Base-by-base conservation (phyloP, 2,113 vertebrate species). In the Tragelaphus buxtoni region DNA sequence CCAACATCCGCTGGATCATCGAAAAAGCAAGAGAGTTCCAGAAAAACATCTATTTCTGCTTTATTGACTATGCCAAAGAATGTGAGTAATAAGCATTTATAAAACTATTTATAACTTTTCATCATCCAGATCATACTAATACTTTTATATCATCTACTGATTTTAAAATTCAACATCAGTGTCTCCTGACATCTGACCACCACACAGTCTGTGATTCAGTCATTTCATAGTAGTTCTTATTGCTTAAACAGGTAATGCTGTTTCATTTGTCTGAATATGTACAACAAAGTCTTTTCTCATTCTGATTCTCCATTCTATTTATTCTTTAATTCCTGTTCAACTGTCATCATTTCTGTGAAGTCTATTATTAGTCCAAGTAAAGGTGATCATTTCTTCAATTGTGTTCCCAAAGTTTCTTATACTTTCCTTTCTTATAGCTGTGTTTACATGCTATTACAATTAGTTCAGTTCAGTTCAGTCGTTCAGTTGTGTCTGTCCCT, bases 401-500 rank as follows among this genome's bases (percentile, higher is more conserved):
- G 11, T 20, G 49, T 53, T 77, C 16, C 17, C 17, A 8, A n/a
- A 74, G 18, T 56, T 87, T 49, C 26, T 35, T 42, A 14, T 8
- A 18, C 8, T 79, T 84, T 30, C 13, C 9, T 77, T 17, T 74
- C 13, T 94, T 13, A 51, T 6, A 87, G 14, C 53, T 69, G 77
- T 69, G 65, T 77, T 56, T 9, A 28, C 8, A 16, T 30, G 30
- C 2, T 56, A 35, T 65, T 88, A 26, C 20, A 56, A 49, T 35
- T 16, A 49, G 12, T 56, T 69, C 9, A 69, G 18, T 69, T 69
- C 65, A 69, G 39, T 74, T 74, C 69, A 74, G 22, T 42, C 0
- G 0, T 22, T 42, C 20, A 24, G 69, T 42, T 2, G 0, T 26
- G 39, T 74, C 35, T 4, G 10, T 26, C 69, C 11, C 22, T 26